phyloP scores from a whole-genome alignment of 2,797 vertebrate species.

The Schizothorax lantsangensis region DNA sequence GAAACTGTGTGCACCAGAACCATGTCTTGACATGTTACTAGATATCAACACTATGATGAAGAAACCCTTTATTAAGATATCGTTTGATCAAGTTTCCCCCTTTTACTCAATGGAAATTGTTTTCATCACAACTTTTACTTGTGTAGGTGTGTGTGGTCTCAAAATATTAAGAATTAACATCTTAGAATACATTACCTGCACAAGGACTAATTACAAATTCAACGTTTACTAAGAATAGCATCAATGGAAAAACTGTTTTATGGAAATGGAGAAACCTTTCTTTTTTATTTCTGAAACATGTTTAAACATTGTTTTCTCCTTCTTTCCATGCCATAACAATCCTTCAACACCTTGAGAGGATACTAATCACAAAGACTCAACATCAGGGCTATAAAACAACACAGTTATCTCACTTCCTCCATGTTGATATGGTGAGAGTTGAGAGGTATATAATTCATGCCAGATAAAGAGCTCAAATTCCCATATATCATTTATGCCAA shows the following conservation, averaged over 20 bases:
- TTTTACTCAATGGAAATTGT: not conserved
- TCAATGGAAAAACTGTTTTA: not conserved
- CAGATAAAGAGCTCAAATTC: conserved; percentile 17
- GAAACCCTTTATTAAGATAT: conserved; percentile 17
- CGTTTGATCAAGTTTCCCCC: conserved; percentile 16
- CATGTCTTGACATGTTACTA: conserved; percentile 15
- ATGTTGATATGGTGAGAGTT: conserved; percentile 17
- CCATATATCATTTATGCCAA: conserved; percentile 14
- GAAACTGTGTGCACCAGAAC: not conserved
- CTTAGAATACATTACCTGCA: not conserved
- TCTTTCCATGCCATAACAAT: conserved; percentile 18
- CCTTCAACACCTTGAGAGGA: conserved; percentile 16
- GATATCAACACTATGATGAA: conserved; percentile 17
- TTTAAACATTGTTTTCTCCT: conserved; percentile 4
- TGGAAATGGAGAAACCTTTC: not conserved
- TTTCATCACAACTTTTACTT: conserved; percentile 5
- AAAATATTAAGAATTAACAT: not conserved
- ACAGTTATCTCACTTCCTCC: conserved; percentile 8
- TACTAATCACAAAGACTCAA: conserved; percentile 26
- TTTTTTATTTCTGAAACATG: conserved; percentile 7
- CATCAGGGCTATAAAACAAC: conserved; percentile 28
- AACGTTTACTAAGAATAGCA: conserved; percentile 4
- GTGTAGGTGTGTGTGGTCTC: conserved; percentile 17
- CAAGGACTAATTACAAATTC: not conserved
- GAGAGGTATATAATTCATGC: conserved; percentile 30